These are phyloP conservation scores for Sweltsa coloradensis DNA, from an alignment of 1,140 invertebrate genomes.

Conservation along the genomic window DNA sequence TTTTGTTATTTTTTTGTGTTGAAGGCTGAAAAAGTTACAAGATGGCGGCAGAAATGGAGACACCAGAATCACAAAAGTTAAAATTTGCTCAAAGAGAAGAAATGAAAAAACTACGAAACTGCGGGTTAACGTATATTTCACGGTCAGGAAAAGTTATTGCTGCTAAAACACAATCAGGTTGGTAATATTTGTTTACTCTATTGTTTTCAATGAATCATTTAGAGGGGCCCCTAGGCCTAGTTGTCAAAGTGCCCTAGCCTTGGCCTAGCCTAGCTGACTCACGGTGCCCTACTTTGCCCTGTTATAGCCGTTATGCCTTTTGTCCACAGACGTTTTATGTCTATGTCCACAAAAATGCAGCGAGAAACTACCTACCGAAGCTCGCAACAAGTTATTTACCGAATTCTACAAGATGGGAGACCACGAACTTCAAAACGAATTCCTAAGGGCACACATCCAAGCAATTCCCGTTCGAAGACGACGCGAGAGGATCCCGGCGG, in stretches of 20 bases:
- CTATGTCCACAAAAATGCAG: constrained; percentile 40
- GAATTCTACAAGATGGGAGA: constrained; percentile 35
- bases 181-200: too few relatives aligned
- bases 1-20: too few relatives aligned
- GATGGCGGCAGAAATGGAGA: constrained; percentile 11
- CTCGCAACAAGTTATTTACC: constrained; percentile 29
- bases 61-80: constrained; percentile 3
- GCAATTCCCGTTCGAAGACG: constrained; percentile 19
- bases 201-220: too few relatives aligned
- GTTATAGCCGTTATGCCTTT: too few relatives aligned
- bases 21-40: too few relatives aligned
- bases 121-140: constrained; percentile 32
- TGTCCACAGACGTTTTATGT: constrained; percentile 32
- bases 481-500: constrained; percentile 18
- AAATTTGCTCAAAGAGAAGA: constrained; percentile 24
- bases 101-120: constrained; percentile 31
- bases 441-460: constrained; percentile 33
- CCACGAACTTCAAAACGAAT: constrained; percentile 31
- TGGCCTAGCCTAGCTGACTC: too few relatives aligned
- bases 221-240: too few relatives aligned
- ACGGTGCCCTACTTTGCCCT: too few relatives aligned
- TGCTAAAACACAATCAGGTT: constrained; percentile 34
- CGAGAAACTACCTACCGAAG: constrained; percentile 30
- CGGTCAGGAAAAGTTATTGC: constrained; percentile 32
- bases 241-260: too few relatives aligned